A percentile compares a stretch with the other conserved stretches of the same genome.
phyloP scores from a whole-genome alignment of 2,113 vertebrate genomes.

The Chauna torquata region DNA sequence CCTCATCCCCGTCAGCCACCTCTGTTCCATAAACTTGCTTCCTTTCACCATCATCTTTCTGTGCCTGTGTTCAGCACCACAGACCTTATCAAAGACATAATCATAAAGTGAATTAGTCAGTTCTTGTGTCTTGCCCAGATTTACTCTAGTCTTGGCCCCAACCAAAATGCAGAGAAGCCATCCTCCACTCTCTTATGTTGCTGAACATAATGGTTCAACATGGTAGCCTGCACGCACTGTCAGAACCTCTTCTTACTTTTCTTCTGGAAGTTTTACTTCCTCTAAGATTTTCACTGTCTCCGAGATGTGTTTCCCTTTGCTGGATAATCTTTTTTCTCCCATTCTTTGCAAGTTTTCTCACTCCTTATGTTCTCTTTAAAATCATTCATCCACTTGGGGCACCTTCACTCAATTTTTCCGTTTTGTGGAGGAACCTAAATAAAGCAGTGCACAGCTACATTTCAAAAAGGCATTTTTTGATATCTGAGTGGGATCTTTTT shows the following conservation, averaged over 20 bases:
- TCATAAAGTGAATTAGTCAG: rapidly evolving
- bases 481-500: neutral
- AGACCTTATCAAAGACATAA: neutral
- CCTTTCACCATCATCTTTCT: neutral
- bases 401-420: neutral
- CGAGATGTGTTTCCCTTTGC: neutral
- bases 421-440: neutral
- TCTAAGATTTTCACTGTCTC: neutral
- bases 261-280: neutral
- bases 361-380: neutral
- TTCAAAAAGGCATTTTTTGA: neutral
- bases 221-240: neutral
- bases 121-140: neutral
- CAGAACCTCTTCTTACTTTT: neutral
- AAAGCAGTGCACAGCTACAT: neutral
- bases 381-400: neutral
- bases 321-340: neutral
- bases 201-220: too few species aligned
- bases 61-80: rapidly evolving
- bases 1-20: neutral
- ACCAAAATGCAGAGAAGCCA: rapidly evolving
- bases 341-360: neutral
- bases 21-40: neutral
- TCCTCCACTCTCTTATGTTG: neutral
- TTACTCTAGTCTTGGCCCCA: neutral